These are phyloP conservation scores for Calameuta pallipes DNA, from an alignment of 2,888 invertebrate genomes.

Conservation along the genomic window DNA sequence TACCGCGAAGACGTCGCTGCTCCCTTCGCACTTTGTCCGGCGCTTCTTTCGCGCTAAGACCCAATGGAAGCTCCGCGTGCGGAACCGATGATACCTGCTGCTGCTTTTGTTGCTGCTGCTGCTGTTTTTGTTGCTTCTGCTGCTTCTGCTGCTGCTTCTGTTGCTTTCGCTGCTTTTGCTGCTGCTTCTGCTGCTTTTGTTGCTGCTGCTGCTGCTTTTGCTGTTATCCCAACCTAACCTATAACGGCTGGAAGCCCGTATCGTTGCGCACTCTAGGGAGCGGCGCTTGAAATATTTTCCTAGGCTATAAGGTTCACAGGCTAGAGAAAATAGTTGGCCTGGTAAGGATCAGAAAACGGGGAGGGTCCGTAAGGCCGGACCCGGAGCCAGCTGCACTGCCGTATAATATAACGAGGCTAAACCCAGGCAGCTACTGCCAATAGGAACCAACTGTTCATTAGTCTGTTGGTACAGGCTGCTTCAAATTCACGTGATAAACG, in stretches of 20 bases:
- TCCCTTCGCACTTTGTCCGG: not conserved
- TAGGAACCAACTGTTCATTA: slow-evolving; percentile 64
- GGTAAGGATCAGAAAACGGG: slow-evolving; percentile 22
- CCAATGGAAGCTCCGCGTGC: no score
- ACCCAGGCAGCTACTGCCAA: slow-evolving; percentile 57
- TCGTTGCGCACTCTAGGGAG: not conserved
- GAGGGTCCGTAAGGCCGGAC: slow-evolving; percentile 28
- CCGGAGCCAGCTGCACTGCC: slow-evolving; percentile 60
- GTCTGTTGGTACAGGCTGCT: slow-evolving; percentile 39
- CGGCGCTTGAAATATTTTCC: not conserved
- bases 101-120: no score
- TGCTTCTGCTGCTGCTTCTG: no score
- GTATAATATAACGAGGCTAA: slow-evolving; percentile 52
- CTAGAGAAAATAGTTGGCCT: slow-evolving; percentile 12
- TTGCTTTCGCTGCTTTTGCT: no score
- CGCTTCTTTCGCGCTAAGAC: no score
- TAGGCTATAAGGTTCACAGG: not conserved
- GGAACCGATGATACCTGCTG: no score
- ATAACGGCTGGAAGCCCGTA: not conserved
- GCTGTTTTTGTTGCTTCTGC: no score
- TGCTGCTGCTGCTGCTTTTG: no score
- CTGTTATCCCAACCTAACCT: no score
- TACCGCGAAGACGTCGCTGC: not conserved
- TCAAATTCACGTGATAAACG: not conserved
- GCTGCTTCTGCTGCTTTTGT: no score